These are phyloP conservation scores for Bradypodion pumilum DNA, from an alignment of 2,797 vertebrate species.

Conservation along the genomic window DNA sequence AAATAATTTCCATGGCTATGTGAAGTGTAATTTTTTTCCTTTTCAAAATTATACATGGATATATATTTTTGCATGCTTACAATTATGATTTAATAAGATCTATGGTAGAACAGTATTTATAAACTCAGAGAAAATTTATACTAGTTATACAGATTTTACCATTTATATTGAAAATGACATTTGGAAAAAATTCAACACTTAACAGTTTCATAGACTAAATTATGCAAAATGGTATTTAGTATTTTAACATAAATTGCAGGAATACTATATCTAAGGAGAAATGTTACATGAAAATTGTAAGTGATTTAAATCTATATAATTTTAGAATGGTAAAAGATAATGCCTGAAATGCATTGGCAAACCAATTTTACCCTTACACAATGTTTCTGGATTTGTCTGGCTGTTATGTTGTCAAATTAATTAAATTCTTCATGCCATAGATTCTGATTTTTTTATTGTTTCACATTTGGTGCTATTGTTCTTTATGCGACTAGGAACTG, in stretches of 20 bases:
- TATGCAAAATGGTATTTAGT: slow-evolving; percentile 24
- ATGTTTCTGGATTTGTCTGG: slow-evolving; percentile 23
- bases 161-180: neutral
- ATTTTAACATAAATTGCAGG: slow-evolving; percentile 21
- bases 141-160: slow-evolving; percentile 19
- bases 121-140: slow-evolving; percentile 10
- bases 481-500: neutral
- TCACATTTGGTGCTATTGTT: neutral
- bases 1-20: slow-evolving; percentile 21
- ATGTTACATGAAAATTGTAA: neutral
- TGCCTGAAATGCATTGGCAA: neutral
- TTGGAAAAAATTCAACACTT: neutral
- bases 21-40: slow-evolving; percentile 27
- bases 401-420: slow-evolving; percentile 19
- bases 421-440: slow-evolving; percentile 23
- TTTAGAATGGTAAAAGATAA: neutral
- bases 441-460: slow-evolving; percentile 36
- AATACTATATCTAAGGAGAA: slow-evolving; percentile 23
- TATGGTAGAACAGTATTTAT: slow-evolving; percentile 1
- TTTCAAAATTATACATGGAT: slow-evolving; percentile 15
- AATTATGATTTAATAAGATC: slow-evolving; percentile 21
- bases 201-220: slow-evolving; percentile 33
- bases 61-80: slow-evolving; percentile 16
- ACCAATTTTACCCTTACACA: slow-evolving; percentile 15
- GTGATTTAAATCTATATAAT: slow-evolving; percentile 10